These are phyloP conservation scores for Bombus confusus DNA, from an alignment of 1,140 invertebrate genomes.

Conservation along the genomic window DNA sequence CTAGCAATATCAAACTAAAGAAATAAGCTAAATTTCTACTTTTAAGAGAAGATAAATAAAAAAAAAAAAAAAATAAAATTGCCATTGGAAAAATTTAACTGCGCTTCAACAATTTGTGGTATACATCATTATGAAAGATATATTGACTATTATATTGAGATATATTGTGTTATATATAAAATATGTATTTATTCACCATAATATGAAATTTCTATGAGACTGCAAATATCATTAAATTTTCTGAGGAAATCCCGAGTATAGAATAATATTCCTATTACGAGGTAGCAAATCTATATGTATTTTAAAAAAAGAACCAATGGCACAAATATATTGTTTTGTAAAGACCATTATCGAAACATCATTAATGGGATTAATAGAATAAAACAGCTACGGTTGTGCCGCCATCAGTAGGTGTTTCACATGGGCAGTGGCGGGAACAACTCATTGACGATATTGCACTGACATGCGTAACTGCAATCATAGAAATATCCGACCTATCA, in stretches of 20 bases:
- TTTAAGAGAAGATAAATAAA: background rate
- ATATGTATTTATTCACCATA: background rate
- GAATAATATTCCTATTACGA: slow-evolving; percentile 29
- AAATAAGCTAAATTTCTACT: slow-evolving; percentile 17
- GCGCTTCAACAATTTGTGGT: background rate
- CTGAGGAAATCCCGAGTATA: slow-evolving; percentile 20
- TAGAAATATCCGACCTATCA: slow-evolving; percentile 77
- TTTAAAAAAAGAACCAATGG: slow-evolving; percentile 18
- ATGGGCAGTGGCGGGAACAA: slow-evolving; percentile 89
- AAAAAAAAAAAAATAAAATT: background rate
- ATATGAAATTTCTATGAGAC: background rate
- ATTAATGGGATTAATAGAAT: slow-evolving; percentile 34
- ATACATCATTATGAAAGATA: background rate
- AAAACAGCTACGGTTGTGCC: slow-evolving; percentile 71
- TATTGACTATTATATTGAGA: background rate
- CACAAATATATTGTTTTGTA: slow-evolving; percentile 7
- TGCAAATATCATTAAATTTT: slow-evolving; percentile 6
- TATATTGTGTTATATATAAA: background rate
- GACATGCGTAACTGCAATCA: slow-evolving; percentile 93
- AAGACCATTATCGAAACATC: slow-evolving; percentile 21
- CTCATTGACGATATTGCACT: slow-evolving; percentile 95
- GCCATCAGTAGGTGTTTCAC: slow-evolving; percentile 70
- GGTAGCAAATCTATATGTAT: slow-evolving; percentile 7
- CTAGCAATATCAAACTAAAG: slow-evolving; percentile 29
- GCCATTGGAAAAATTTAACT: slow-evolving; percentile 39